phyloP scores from a whole-genome alignment of 53 echinoderm and acorn worm genomes.

The Holothuria leucospilota region DNA sequence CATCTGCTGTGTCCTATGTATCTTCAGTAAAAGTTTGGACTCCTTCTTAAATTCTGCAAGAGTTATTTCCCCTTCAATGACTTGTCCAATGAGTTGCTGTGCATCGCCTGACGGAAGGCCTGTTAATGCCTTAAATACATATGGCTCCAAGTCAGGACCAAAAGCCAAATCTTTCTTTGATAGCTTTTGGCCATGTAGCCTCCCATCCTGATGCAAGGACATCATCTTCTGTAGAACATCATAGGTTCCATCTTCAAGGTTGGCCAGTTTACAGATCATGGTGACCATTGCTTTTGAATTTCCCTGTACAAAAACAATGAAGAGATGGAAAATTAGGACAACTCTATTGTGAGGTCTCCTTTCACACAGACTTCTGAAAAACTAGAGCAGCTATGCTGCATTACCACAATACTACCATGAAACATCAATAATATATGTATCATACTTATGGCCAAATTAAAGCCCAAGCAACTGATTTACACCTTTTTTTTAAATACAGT shows the following conservation, averaged over 20 bases:
- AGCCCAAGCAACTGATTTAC: too few relatives aligned
- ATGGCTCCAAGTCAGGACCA: neutral
- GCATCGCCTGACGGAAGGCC: neutral
- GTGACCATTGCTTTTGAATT: neutral
- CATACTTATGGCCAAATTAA: too few relatives aligned
- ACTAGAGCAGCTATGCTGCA: too few relatives aligned
- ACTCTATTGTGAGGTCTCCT: too few relatives aligned
- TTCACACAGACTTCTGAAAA: too few relatives aligned
- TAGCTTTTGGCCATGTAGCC: neutral
- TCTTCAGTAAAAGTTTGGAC: neutral
- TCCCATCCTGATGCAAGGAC: neutral
- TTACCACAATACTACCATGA: too few relatives aligned
- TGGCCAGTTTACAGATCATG: slow-evolving; percentile 4
- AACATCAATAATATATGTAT: too few relatives aligned
- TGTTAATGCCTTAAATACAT: neutral
- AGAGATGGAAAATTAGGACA: too few relatives aligned
- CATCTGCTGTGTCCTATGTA: neutral
- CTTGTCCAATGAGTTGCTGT: neutral
- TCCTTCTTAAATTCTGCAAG: neutral
- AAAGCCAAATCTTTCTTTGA: neutral
- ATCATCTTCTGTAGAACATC: neutral
- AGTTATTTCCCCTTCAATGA: neutral
- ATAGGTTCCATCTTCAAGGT: neutral
- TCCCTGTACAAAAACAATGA: too few relatives aligned
- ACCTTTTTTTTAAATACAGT: too few relatives aligned